Percentiles rank a stretch among this genome's conserved stretches.
phyloP scores from a whole-genome alignment of 2,113 vertebrate genomes.

The Oncorhynchus clarkii region DNA sequence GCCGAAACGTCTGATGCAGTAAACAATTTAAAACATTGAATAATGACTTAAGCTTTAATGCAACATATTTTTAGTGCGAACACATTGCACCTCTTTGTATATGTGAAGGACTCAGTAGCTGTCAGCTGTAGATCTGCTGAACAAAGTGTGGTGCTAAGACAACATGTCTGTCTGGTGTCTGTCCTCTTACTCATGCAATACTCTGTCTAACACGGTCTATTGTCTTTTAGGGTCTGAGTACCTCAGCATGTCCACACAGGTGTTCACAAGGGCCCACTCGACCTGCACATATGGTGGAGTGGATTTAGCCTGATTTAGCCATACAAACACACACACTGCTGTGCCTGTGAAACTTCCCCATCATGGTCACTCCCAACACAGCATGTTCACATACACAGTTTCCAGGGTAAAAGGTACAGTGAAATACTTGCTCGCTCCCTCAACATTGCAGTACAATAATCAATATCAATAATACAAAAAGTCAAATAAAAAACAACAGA shows the following conservation, averaged over 20 bases:
- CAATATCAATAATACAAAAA: too few relatives aligned
- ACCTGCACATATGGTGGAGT: slow-evolving; percentile 29
- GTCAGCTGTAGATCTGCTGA: slow-evolving; percentile 33
- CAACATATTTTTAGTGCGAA: too few relatives aligned
- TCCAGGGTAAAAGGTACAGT: too few relatives aligned
- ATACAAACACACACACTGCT: neutral
- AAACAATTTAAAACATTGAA: too few relatives aligned
- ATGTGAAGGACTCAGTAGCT: slow-evolving; percentile 29
- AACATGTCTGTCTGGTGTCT: slow-evolving; percentile 37
- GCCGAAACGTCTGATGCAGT: too few relatives aligned
- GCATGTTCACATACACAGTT: too few relatives aligned
- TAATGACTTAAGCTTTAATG: too few relatives aligned
- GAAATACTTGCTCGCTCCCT: too few relatives aligned
- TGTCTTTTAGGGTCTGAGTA: slow-evolving; percentile 1
- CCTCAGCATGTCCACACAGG: slow-evolving; percentile 51
- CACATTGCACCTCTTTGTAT: too few relatives aligned
- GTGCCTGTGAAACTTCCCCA: neutral
- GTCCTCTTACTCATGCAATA: slow-evolving; percentile 11
- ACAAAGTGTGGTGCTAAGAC: slow-evolving; percentile 61
- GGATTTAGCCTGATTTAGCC: slow-evolving; percentile 3
- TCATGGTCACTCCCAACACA: too few relatives aligned
- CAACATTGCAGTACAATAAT: too few relatives aligned
- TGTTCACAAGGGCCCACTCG: slow-evolving; percentile 57
- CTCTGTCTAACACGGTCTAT: neutral
- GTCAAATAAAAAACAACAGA: too few relatives aligned